Evolutionary conservation across 1,140 invertebrate species (phyloP).

Genomic region (Scaptomyza graminum): DNA sequence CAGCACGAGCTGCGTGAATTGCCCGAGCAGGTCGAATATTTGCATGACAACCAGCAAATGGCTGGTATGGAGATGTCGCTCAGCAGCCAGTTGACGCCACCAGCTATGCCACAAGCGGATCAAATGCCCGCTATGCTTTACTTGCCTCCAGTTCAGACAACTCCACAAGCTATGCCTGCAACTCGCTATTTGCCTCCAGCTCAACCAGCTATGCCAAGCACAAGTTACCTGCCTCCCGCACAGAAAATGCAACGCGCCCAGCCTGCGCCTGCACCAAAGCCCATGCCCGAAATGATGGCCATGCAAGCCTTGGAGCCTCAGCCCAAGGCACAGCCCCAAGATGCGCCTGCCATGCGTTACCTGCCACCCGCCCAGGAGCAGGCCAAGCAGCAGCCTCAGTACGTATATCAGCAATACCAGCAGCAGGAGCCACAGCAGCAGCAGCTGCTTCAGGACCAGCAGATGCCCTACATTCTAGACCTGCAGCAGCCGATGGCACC

Average conservation of each 20-base stretch:
- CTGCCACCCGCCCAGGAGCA: slow-evolving; percentile 25
- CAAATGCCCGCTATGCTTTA: slow-evolving; percentile 51
- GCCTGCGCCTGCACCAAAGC: slow-evolving; percentile 18
- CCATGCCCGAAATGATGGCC: slow-evolving; percentile 36
- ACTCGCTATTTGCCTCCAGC: slow-evolving; percentile 31
- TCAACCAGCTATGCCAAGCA: slow-evolving; percentile 27
- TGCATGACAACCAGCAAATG: slow-evolving; percentile 44
- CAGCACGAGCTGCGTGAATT: slow-evolving; percentile 72
- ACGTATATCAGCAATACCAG: slow-evolving; percentile 73
- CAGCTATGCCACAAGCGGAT: slow-evolving; percentile 41
- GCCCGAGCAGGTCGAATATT: slow-evolving; percentile 75
- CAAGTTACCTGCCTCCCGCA: slow-evolving; percentile 56
- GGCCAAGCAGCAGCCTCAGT: slow-evolving; percentile 48
- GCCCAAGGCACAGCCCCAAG: slow-evolving; percentile 31
- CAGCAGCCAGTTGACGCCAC: slow-evolving; percentile 62
- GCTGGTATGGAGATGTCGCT: slow-evolving; percentile 60
- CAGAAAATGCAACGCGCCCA: slow-evolving; percentile 13
- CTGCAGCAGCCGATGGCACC: slow-evolving; percentile 71
- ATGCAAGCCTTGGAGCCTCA: slow-evolving; percentile 35
- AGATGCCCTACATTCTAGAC: slow-evolving; percentile 68
- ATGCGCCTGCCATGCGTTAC: slow-evolving; percentile 34
- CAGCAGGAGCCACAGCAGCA: slow-evolving; percentile 58
- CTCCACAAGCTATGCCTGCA: slow-evolving; percentile 24
- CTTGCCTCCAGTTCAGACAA: slow-evolving; percentile 45
- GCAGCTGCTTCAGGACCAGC: slow-evolving; percentile 39